Conservation (phyloP, 64 coral and sea anemone species). For the Dendronephthya gigantea region DNA sequence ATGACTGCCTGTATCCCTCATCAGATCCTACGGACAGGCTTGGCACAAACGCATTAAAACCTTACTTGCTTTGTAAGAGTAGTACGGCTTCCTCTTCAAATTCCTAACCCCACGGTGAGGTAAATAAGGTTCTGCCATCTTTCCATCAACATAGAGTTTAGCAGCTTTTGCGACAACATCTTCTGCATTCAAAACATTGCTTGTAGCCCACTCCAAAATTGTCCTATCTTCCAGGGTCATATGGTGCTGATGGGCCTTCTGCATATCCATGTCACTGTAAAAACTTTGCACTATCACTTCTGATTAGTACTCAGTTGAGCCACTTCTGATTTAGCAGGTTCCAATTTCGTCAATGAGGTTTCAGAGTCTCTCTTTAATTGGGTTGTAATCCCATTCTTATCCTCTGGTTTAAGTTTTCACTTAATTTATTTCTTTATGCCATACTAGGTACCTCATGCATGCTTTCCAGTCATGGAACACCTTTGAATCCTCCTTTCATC, state of each 20-base stretch:
- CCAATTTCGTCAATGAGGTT: neutral
- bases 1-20: too few relatives aligned
- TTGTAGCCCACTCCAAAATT: neutral
- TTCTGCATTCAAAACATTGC: neutral
- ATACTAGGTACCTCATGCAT: neutral
- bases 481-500: neutral
- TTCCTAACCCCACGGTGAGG: too few relatives aligned
- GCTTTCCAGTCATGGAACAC: conserved; percentile 9
- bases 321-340: neutral
- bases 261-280: neutral
- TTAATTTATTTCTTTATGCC: conserved; percentile 1
- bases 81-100: too few relatives aligned
- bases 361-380: neutral
- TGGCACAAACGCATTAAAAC: too few relatives aligned
- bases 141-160: neutral
- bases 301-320: neutral
- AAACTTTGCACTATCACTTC: neutral
- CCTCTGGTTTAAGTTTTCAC: neutral
- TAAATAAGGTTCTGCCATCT: too few relatives aligned
- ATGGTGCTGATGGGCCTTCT: neutral
- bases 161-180: neutral
- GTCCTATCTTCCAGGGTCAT: neutral
- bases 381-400: neutral
- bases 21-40: too few relatives aligned
- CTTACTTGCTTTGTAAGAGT: too few relatives aligned